phyloP scores from a whole-genome alignment of 2,113 vertebrate genomes.

The cattle (Bos taurus) region ARS-UCD2.0 NC_037354.1:17294501-17295000 shows the following conservation, averaged over 20 bases:
- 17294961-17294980: background rate
- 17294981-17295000: background rate
- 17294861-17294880: constrained; percentile 36
- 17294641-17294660: background rate
- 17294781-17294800: constrained; percentile 40
- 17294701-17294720: background rate
- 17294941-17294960: background rate
- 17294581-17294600: background rate
- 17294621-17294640: background rate
- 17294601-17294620: background rate
- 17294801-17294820: background rate
- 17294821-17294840: constrained; percentile 31
- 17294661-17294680: background rate
- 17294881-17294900: background rate
- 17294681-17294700: background rate
- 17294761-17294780: background rate
- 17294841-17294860: background rate
- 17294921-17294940: background rate
- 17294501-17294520: background rate
- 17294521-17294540: background rate
- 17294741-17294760: constrained; percentile 8
- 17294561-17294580: background rate
- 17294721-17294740: background rate
- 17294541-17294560: too few species aligned
- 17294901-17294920: background rate